Base-by-base conservation (phyloP, 92 coral and sea anemone genomes). In the Zoanthus solanderi region DNA sequence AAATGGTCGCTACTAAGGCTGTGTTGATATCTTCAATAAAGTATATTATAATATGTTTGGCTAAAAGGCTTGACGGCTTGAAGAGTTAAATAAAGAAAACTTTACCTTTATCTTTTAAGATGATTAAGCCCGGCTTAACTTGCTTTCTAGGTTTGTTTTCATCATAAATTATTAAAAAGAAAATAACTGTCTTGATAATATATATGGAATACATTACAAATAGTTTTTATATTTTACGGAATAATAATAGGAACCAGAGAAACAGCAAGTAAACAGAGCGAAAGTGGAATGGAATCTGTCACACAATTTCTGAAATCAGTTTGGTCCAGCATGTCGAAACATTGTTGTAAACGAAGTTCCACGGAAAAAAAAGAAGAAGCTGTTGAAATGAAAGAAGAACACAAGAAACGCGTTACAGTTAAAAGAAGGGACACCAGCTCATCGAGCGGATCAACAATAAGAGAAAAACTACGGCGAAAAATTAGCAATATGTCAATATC, bases 401-500 rank as follows among this genome's bases (percentile, higher is more conserved):
- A 28, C 15, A 77, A 77, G 31, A n/a, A 10, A 0, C 53, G 67
- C 12, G 47, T 37, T 29, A 81, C 85, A 23, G 75, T 66, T 13
- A 81, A 67, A 53, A 23, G 82, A 29, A 30, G 63, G 53, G 85
- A 81, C n/a, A 65, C 85, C 13, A 18, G 12, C 11, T 81, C 85
- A 12, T 80, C 84, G 28, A n/a, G 47, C 5, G 85, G 75, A 81
- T 81, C 85, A 11, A 81, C 85, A 3, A 81, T 81, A 23, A 81
- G n/a, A 66, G 85, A 81, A 63, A 81, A 81, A 81, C 76, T 81
- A 9, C 47, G 76, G 15, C 56, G 85, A 63, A 81, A 81, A 81
- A 32, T 81, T 1, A 81, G 85, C 28, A 81, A 30, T 7, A 45
- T 81, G n/a, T 81, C 85, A 16, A 23, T 50, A 45, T 81, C 85